Evolutionary conservation across 2,797 vertebrate species (phyloP), one percentile per base, ranked within the genome.

Genomic region (Acanthurus tractus): DNA sequence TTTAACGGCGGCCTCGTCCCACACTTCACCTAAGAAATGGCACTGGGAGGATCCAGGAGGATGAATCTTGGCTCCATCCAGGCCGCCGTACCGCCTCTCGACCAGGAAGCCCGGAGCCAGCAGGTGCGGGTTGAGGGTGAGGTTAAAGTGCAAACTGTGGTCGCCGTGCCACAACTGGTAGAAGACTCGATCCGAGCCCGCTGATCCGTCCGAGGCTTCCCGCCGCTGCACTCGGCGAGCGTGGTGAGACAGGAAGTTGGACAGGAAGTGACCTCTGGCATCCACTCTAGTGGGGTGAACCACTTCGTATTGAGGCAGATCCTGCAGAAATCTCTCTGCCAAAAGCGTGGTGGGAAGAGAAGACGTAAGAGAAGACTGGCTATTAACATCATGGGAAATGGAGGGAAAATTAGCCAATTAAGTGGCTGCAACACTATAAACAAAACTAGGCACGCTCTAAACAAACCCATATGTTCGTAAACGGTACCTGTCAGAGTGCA

Each of bases 231-330:
- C 81, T 13, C 94, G 90, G 61, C 85, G 92, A 0, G 87, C 88
- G 0, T 92, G 96, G 52, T 97, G 96, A 56, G 96, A 95, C 86
- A 98, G 86, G 58, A 96, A 95, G 63, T 96, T 97, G 78, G 97
- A 99, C 88, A 99, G 85, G 92, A 99, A 99, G 23, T 91, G 89
- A 58, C 98, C 98, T 1, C 90, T 89, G 69, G 96, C 96, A 12
- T 98, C 97, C 45, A 99, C 96, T 85, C 96, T 93, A 14, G 94
- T 61, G 1, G 98, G 98, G 84, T 96, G 94, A 66, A 99, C 98
- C 8, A 99, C 91, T 90, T 98, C 96, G 62, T 94, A 95, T 50
- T 81, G 89, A 50, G 87, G 90, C 69, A 88, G 70, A 68, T 90
- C 88, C 57, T 73, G 81, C 36, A 74, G 88, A 63, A 75, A 58